phyloP scores from a whole-genome alignment of 2,888 invertebrate species.

The Hipparchia sbordonii region DNA sequence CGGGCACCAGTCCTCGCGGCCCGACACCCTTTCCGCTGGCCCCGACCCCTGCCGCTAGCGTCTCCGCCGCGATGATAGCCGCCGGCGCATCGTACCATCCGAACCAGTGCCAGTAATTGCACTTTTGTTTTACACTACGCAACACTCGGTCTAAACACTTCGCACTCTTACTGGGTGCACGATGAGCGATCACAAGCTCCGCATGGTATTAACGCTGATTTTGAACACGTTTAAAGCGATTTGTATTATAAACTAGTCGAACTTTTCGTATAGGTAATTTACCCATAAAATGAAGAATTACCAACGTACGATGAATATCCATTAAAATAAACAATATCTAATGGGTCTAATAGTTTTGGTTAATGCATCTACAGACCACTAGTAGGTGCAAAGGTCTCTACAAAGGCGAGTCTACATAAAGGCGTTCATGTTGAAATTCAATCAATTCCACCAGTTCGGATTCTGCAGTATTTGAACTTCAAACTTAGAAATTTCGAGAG shows the following conservation, averaged over 20 bases:
- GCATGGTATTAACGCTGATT: slow-evolving; percentile 34
- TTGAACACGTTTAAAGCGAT: slow-evolving; percentile 16
- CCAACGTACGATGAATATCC: neutral
- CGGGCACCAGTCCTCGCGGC: slow-evolving; percentile 80
- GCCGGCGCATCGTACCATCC: slow-evolving; percentile 74
- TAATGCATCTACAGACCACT: neutral
- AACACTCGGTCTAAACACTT: slow-evolving; percentile 35
- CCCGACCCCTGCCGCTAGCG: slow-evolving; percentile 63
- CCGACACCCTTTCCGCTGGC: slow-evolving; percentile 79
- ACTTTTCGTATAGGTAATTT: slow-evolving; percentile 32
- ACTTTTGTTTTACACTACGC: slow-evolving; percentile 39
- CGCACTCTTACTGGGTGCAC: slow-evolving; percentile 16
- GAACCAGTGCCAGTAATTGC: slow-evolving; percentile 44
- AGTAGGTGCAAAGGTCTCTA: neutral
- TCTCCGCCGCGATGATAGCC: slow-evolving; percentile 66
- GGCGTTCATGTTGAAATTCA: slow-evolving; percentile 6
- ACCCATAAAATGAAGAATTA: neutral
- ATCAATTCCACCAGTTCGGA: slow-evolving; percentile 9
- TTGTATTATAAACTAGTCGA: slow-evolving; percentile 32
- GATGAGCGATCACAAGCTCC: slow-evolving; percentile 36
- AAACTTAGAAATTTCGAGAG: neutral
- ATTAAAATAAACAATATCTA: neutral
- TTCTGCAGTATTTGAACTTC: slow-evolving; percentile 2
- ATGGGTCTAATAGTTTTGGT: neutral
- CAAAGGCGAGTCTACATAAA: slow-evolving; percentile 1